phyloP scores from a whole-genome alignment of 1,140 invertebrate species.

The Paraescarpia echinospica region DNA sequence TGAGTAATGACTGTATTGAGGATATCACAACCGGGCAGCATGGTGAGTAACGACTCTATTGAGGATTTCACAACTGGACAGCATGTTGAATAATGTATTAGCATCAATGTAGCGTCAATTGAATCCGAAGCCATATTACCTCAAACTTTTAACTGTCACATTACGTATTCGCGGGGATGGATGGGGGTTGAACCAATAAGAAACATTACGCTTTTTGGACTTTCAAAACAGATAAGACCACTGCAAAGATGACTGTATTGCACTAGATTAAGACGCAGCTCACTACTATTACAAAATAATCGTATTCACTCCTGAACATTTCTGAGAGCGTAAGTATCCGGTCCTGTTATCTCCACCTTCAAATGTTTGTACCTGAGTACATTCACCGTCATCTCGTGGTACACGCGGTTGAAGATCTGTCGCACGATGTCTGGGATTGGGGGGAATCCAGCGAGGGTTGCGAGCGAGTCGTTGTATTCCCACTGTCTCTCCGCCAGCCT shows the following conservation, averaged over 20 bases:
- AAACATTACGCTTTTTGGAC: too few species aligned
- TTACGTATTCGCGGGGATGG: too few species aligned
- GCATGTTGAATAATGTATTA: too few species aligned
- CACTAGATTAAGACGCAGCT: not conserved
- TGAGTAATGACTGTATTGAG: too few species aligned
- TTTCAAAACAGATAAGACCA: too few species aligned
- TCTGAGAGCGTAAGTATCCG: not conserved
- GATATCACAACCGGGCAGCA: too few species aligned
- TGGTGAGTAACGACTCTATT: too few species aligned
- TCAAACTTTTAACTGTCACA: too few species aligned
- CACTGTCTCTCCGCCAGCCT: constrained; percentile 70
- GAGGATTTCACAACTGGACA: too few species aligned
- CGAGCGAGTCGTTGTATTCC: constrained; percentile 71
- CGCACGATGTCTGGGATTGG: constrained; percentile 61
- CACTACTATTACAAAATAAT: not conserved
- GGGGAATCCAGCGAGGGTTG: constrained; percentile 64
- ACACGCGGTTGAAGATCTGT: not conserved
- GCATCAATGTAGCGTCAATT: too few species aligned
- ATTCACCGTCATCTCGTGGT: not conserved
- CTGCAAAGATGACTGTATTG: not conserved
- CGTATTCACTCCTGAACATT: not conserved
- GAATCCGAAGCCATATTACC: too few species aligned
- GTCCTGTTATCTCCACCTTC: not conserved
- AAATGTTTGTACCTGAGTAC: not conserved
- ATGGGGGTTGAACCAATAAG: too few species aligned